Evolutionary conservation across 2,113 vertebrate species (phyloP), one percentile per base, ranked within the genome.

Genomic region (Notothenia rossii): DNA sequence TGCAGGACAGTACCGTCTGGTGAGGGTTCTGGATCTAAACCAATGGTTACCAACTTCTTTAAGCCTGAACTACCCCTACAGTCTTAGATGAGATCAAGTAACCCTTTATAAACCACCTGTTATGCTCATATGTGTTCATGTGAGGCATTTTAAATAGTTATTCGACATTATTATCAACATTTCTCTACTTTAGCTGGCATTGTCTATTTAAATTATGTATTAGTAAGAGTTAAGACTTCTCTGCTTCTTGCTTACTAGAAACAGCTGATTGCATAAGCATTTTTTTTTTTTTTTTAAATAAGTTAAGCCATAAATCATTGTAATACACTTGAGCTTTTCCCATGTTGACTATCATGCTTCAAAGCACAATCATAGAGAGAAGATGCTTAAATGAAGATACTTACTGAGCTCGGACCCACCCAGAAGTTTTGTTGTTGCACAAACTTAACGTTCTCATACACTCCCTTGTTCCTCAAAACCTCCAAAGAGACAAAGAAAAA

Each of bases 361-460:
- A 17, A 58, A n/a, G 10, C 13, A 56, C 18, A 55, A 11, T 29
- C 6, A 68, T 1, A 25, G 10, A 70, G 0, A 25, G 18, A 70
- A 77, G 53, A 56, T 1, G 36, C 36, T 40, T 40, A 40, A 40
- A 40, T 14, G 4, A 15, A 75, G 51, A 66, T 49, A 94, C 96
- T 96, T 92, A 99, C 98, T 84, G 98, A 99, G 90, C 96, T 98
- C 81, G 98, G 98, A 77, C 98, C 98, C 0, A 99, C 96, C 98
- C 98, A 99, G 94, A 99, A 99, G 95, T 99, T 99, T 90, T 99
- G 96, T 86, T 99, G 98, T 84, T 99, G 97, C 76, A 99, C 96
- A 1, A 97, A 99, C 85, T 97, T 99, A 40, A 99, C 98, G 0
- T 98, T 99, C 94, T 99, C 98, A 82, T 99, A 99, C 82, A 99